Conservation (phyloP, 2,797 vertebrate genomes). For the Semaprochilodus insignis region DNA sequence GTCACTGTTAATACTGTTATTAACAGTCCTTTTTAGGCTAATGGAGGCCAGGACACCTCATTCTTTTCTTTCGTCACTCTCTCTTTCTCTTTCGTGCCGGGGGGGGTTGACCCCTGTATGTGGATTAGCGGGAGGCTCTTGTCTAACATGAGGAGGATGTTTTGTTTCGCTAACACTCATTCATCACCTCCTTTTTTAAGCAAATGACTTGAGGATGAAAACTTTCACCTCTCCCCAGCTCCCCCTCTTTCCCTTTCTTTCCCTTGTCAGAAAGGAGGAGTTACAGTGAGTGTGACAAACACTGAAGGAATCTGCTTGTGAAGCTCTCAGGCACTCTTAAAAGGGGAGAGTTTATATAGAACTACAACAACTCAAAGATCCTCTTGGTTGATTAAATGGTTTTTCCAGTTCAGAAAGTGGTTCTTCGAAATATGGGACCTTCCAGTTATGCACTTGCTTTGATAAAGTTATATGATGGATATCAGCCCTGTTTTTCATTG, state of each 20-base stretch:
- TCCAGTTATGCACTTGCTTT: not conserved
- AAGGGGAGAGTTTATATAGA: not conserved
- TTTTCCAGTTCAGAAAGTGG: not conserved
- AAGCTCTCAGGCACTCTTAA: not conserved
- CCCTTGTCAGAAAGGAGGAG: conserved; percentile 35
- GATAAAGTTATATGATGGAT: too few species aligned
- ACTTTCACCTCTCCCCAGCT: conserved; percentile 52
- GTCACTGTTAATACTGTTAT: conserved; percentile 49
- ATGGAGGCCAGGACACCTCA: conserved; percentile 35
- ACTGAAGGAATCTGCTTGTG: conserved; percentile 42
- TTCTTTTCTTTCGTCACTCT: conserved; percentile 32
- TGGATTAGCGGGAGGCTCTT: conserved; percentile 55
- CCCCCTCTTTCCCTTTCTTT: conserved; percentile 31
- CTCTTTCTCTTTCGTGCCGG: conserved; percentile 17
- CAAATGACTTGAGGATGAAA: conserved; percentile 60
- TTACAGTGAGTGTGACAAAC: conserved; percentile 42
- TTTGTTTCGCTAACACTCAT: conserved; percentile 62
- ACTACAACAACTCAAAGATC: not conserved
- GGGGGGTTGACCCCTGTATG: conserved; percentile 42
- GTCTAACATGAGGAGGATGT: conserved; percentile 64
- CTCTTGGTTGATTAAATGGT: not conserved
- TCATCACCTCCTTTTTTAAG: conserved; percentile 60
- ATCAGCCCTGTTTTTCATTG: too few species aligned
- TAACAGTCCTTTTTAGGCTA: conserved; percentile 45
- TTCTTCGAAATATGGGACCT: not conserved